Conservation (phyloP, 2,113 vertebrate genomes). For the Marmota monax region DNA sequence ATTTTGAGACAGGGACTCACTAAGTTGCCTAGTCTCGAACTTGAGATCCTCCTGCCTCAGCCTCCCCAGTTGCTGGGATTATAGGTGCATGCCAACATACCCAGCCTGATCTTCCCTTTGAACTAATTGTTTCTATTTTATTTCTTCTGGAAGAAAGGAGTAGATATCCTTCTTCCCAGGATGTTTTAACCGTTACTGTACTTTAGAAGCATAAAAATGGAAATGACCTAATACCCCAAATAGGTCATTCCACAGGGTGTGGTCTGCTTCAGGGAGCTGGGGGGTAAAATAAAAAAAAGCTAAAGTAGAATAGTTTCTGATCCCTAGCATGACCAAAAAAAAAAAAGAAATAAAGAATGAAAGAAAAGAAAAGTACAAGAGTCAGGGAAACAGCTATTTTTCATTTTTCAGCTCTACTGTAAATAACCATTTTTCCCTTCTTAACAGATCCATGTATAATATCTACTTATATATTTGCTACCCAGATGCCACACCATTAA, state of each 20-base stretch:
- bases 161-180: not conserved
- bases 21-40: not conserved
- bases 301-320: conserved; percentile 29
- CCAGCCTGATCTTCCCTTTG: not conserved
- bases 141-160: conserved; percentile 4
- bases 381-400: not conserved
- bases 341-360: not conserved
- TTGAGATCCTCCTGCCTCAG: not conserved
- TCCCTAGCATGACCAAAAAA: not conserved
- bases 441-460: not conserved
- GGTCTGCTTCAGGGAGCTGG: conserved; percentile 32
- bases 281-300: not conserved
- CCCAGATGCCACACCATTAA: not conserved
- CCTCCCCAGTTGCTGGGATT: not conserved
- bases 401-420: not conserved
- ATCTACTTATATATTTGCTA: not conserved
- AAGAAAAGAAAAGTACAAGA: not conserved
- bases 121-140: not conserved
- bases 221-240: conserved; percentile 66
- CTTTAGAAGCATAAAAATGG: conserved; percentile 60
- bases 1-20: not conserved
- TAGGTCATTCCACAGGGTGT: not conserved
- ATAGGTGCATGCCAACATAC: not conserved
- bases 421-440: not conserved
- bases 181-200: not conserved